Conservation (phyloP, 2,113 vertebrate species). For the Eurystomus gularis region DNA sequence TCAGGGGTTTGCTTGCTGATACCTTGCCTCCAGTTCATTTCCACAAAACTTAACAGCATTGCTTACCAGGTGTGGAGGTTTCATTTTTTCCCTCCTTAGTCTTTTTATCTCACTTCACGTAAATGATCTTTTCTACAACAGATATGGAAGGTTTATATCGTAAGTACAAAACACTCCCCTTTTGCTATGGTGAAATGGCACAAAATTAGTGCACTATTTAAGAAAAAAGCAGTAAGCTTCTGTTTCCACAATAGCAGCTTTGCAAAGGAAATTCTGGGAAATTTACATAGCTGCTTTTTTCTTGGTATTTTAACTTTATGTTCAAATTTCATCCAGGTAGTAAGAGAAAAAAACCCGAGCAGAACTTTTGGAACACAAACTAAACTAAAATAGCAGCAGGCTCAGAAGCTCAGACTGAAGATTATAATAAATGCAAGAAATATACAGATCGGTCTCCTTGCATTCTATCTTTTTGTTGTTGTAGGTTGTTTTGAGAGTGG, state of each 20-base stretch:
- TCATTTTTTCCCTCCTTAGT: not conserved
- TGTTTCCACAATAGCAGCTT: not conserved
- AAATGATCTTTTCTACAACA: not conserved
- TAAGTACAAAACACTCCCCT: not conserved
- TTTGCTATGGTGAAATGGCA: not conserved
- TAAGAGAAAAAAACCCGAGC: not conserved
- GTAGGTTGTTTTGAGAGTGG: not conserved
- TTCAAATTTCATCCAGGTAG: conserved; percentile 52
- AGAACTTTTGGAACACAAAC: conserved; percentile 14
- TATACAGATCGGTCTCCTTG: not conserved
- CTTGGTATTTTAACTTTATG: conserved; percentile 34
- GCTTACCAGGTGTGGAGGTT: not conserved
- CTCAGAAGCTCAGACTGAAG: not conserved
- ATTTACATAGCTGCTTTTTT: conserved; percentile 8
- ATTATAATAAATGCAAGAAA: not conserved
- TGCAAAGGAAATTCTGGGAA: conserved; percentile 38
- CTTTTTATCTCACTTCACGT: not conserved
- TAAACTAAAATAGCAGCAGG: conserved; percentile 17
- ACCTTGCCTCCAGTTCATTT: not conserved
- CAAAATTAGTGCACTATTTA: not conserved
- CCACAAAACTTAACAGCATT: rapidly evolving
- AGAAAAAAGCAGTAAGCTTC: not conserved
- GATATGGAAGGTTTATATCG: not conserved
- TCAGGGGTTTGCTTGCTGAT: not conserved
- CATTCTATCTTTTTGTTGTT: not conserved